Conservation (phyloP, 2,113 vertebrate species). For the Herpailurus yagouaroundi region DNA sequence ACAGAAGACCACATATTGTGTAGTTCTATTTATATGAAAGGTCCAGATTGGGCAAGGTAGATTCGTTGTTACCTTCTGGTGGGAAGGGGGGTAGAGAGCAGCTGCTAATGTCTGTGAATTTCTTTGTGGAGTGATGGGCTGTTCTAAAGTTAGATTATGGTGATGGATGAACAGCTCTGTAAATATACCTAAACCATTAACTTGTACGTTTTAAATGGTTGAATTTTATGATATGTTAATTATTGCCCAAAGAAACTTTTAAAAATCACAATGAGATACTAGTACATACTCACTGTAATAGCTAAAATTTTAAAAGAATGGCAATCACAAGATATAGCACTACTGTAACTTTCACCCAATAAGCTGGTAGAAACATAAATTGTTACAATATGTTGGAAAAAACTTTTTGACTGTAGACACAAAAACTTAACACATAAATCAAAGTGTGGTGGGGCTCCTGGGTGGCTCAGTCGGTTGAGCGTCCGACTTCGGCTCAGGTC, state of each 20-base stretch:
- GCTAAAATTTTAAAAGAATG: not conserved
- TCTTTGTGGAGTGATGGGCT: not conserved
- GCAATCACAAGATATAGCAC: not conserved
- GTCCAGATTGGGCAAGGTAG: not conserved
- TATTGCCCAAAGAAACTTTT: not conserved
- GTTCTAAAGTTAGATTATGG: not conserved
- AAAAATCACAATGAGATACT: not conserved
- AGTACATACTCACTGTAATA: not conserved
- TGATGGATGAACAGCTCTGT: not conserved
- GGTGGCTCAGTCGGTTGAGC: no score
- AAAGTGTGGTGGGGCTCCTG: not conserved
- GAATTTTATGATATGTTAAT: not conserved
- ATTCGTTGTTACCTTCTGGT: not conserved
- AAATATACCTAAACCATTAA: not conserved
- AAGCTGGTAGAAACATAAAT: not conserved
- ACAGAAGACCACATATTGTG: not conserved
- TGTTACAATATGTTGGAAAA: not conserved
- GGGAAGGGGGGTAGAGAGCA: not conserved
- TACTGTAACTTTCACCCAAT: not conserved
- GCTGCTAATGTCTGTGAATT: not conserved
- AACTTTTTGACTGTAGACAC: not conserved
- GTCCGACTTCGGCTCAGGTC: no score
- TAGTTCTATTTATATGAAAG: not conserved
- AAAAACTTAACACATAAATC: not conserved
- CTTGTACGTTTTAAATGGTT: not conserved